Evolutionary conservation across 64 coral and sea anemone species (phyloP).

Genomic region (Pocillopora verrucosa): DNA sequence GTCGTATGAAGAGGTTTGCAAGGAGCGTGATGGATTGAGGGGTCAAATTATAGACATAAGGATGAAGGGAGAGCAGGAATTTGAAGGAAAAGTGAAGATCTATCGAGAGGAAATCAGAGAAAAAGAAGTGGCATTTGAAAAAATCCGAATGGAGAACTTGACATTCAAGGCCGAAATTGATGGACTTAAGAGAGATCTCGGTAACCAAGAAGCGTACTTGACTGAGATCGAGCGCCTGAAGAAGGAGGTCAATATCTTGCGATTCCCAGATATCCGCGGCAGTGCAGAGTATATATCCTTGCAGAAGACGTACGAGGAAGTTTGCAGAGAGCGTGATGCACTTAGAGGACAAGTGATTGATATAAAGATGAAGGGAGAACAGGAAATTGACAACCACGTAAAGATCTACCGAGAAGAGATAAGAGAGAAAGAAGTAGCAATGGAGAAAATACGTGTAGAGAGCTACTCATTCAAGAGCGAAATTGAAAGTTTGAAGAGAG

Average conservation of each 20-base stretch:
- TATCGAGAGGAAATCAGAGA: constrained; percentile 38
- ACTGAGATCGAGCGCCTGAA: constrained; percentile 21
- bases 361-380: not conserved
- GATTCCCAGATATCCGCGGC: constrained; percentile 22
- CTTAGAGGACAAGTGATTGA: not conserved
- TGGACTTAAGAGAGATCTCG: constrained; percentile 19
- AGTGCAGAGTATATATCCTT: constrained; percentile 33
- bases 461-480: not conserved
- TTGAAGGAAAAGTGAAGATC: constrained; percentile 7
- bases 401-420: not conserved
- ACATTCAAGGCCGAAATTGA: constrained; percentile 29
- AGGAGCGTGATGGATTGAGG: constrained; percentile 31
- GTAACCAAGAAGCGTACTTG: constrained; percentile 16
- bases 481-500: constrained; percentile 31
- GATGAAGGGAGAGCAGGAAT: constrained; percentile 31
- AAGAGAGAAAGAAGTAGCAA: not conserved
- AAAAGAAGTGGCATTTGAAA: constrained; percentile 25
- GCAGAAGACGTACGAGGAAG: constrained; percentile 18
- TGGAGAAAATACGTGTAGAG: not conserved
- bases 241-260: constrained; percentile 14
- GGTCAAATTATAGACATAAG: constrained; percentile 35
- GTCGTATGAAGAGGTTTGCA: constrained; percentile 10
- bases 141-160: constrained; percentile 16
- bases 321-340: constrained; percentile 24
- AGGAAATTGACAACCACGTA: not conserved